A percentile compares a stretch with the other conserved stretches of the same genome.
phyloP scores from a whole-genome alignment of 2,113 vertebrate species.

The Stegastes partitus region DNA sequence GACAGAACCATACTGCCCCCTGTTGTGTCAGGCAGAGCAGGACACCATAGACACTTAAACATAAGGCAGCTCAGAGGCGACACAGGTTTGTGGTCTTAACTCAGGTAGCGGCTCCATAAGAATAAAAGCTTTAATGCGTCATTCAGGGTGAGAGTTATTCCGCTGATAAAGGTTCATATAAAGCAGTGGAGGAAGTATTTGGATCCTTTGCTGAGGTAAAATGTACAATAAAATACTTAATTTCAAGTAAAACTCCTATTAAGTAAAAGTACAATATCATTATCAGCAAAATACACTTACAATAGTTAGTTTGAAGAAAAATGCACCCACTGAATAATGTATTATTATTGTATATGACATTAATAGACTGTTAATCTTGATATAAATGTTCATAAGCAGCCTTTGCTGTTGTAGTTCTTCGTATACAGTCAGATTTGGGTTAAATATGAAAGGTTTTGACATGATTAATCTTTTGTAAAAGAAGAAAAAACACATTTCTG shows the following conservation, averaged over 20 bases:
- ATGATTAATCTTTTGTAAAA: too few species aligned
- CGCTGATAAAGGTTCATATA: not conserved
- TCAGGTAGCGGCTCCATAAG: not conserved
- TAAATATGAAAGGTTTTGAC: too few species aligned
- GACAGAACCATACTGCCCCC: conserved; percentile 86
- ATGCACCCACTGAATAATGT: not conserved
- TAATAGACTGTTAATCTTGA: too few species aligned
- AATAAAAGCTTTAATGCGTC: not conserved
- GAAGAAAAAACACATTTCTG: too few species aligned
- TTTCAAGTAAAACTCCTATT: not conserved
- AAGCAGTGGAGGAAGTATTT: not conserved
- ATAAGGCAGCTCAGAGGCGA: conserved; percentile 12
- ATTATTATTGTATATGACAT: too few species aligned
- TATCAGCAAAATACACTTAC: too few species aligned
- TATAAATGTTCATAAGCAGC: too few species aligned
- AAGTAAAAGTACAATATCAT: not conserved
- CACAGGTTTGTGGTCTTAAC: not conserved
- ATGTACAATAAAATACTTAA: not conserved
- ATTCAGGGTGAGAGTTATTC: not conserved
- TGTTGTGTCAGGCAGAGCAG: conserved; percentile 76
- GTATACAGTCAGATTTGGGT: too few species aligned
- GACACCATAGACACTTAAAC: conserved; percentile 19
- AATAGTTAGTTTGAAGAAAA: not conserved
- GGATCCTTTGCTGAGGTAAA: not conserved
- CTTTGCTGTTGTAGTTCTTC: too few species aligned